Percentiles rank a stretch among this genome's conserved stretches.
Evolutionary conservation across 2,888 invertebrate species (phyloP).

Genomic region (Boloria euphrosyne): DNA sequence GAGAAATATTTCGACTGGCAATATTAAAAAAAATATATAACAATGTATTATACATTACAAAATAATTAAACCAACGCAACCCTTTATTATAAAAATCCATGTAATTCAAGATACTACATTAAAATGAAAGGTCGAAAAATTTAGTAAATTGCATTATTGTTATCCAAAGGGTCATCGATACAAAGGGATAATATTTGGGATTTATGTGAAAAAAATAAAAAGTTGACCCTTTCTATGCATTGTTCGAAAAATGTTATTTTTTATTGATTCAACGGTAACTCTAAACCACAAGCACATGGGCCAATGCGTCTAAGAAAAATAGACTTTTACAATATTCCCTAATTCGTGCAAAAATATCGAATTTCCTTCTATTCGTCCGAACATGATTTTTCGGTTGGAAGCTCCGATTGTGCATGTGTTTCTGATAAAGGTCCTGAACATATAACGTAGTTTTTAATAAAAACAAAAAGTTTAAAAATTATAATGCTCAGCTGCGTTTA

Average conservation of each 20-base stretch:
- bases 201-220: constrained; percentile 49
- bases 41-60: constrained; percentile 10
- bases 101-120: constrained; percentile 19
- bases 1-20: background rate
- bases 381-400: constrained; percentile 58
- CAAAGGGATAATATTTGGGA: constrained; percentile 56
- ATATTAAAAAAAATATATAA: background rate
- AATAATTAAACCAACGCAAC: constrained; percentile 13
- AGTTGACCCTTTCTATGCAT: constrained; percentile 71
- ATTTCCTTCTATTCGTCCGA: constrained; percentile 55
- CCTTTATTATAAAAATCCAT: constrained; percentile 10
- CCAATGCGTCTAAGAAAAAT: constrained; percentile 67
- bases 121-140: constrained; percentile 46
- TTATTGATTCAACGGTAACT: constrained; percentile 56
- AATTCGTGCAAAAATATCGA: constrained; percentile 76
- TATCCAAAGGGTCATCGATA: constrained; percentile 51
- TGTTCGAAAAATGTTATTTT: constrained; percentile 59
- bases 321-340: constrained; percentile 73
- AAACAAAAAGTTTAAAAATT: background rate
- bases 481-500: too few species aligned
- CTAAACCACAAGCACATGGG: constrained; percentile 73
- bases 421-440: constrained; percentile 52
- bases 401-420: constrained; percentile 70
- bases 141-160: constrained; percentile 46
- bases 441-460: constrained; percentile 21